Evolutionary conservation across 2,113 vertebrate species (phyloP).

Genomic region (Aptenodytes forsteri): DNA sequence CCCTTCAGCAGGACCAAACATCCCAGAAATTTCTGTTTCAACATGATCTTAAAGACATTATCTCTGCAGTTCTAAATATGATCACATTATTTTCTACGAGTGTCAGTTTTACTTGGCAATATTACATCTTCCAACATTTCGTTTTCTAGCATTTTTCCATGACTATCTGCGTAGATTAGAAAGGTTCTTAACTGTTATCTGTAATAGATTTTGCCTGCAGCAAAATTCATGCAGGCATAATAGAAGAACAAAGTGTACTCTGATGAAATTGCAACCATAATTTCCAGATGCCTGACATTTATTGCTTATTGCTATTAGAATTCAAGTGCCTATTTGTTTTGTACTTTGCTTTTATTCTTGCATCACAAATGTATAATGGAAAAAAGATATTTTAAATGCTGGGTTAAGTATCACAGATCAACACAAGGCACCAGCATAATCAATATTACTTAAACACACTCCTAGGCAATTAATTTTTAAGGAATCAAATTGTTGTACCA

Average conservation of each 20-base stretch:
- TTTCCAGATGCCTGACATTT: slow-evolving; percentile 88
- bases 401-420: slow-evolving; percentile 83
- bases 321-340: slow-evolving; percentile 89
- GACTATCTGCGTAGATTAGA: slow-evolving; percentile 84
- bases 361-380: slow-evolving; percentile 84
- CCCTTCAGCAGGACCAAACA: slow-evolving; percentile 66
- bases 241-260: slow-evolving; percentile 86
- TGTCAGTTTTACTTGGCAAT: slow-evolving; percentile 75
- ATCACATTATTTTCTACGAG: slow-evolving; percentile 70
- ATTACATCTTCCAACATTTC: slow-evolving; percentile 79
- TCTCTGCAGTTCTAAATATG: slow-evolving; percentile 66
- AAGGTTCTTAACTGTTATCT: slow-evolving; percentile 86
- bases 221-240: slow-evolving; percentile 86
- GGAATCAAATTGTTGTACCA: slow-evolving; percentile 76
- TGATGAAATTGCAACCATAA: slow-evolving; percentile 87
- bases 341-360: slow-evolving; percentile 84
- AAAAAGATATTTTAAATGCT: slow-evolving; percentile 85
- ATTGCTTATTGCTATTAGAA: slow-evolving; percentile 87
- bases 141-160: slow-evolving; percentile 76
- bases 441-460: slow-evolving; percentile 84
- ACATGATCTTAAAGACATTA: slow-evolving; percentile 69
- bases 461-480: slow-evolving; percentile 84
- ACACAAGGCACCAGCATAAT: slow-evolving; percentile 72
- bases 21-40: slow-evolving; percentile 29
- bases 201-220: slow-evolving; percentile 88